Percentiles rank a stretch among this genome's conserved stretches.
phyloP scores from a whole-genome alignment of 1,140 invertebrate genomes.

The Thalassaphorura encarpata region DNA sequence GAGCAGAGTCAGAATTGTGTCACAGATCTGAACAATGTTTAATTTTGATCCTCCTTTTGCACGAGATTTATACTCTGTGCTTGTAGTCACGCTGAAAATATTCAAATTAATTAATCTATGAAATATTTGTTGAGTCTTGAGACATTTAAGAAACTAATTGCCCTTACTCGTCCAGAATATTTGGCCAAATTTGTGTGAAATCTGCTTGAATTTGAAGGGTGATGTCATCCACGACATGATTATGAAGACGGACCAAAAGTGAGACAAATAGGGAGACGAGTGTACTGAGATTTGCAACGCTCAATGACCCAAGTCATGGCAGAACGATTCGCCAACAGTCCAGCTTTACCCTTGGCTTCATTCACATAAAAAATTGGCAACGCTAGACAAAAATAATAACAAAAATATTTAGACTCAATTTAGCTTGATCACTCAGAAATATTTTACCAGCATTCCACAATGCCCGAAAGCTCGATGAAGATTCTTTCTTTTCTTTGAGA shows the following conservation, averaged over 20 bases:
- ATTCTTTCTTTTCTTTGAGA: slow-evolving; percentile 24
- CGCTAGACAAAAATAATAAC: too few relatives aligned
- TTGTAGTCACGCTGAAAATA: slow-evolving; percentile 15
- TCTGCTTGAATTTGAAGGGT: slow-evolving; percentile 70
- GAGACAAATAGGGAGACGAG: slow-evolving; percentile 41
- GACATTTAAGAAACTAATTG: too few relatives aligned
- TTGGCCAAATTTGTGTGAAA: slow-evolving; percentile 69
- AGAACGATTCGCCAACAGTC: slow-evolving; percentile 58
- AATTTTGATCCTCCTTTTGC: slow-evolving; percentile 3
- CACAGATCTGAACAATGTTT: background rate
- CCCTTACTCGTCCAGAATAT: slow-evolving; percentile 65
- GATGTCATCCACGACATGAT: slow-evolving; percentile 68
- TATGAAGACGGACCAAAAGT: slow-evolving; percentile 64
- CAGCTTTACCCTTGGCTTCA: too few relatives aligned
- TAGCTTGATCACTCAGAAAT: too few relatives aligned
- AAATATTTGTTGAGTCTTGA: too few relatives aligned
- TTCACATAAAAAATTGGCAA: too few relatives aligned
- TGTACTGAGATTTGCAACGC: slow-evolving; percentile 15
- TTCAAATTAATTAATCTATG: too few relatives aligned
- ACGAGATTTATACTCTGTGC: slow-evolving; percentile 1
- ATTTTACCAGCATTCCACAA: slow-evolving; percentile 28
- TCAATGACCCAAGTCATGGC: slow-evolving; percentile 59
- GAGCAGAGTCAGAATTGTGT: slow-evolving; percentile 1
- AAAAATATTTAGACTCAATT: too few relatives aligned
- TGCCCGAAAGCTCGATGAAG: slow-evolving; percentile 24